Base-by-base conservation (phyloP, 2,888 invertebrate species). In the Torymus auratus region DNA sequence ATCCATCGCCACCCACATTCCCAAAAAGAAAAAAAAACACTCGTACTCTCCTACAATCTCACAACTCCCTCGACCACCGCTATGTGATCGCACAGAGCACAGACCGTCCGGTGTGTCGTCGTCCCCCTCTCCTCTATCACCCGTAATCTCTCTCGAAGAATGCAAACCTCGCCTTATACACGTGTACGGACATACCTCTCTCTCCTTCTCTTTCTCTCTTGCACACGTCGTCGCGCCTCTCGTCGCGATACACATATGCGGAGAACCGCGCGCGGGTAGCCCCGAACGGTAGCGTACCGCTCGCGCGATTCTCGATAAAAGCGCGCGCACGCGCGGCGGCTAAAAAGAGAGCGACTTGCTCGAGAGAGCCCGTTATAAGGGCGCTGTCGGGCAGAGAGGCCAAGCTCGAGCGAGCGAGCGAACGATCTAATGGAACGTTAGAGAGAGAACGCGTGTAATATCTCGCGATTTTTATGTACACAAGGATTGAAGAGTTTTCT, bases 401-500 rank as follows among this genome's bases (percentile, higher is more conserved):
- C 28, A 7, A 28, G 28, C 2, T 2, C 23, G 61, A 71, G 13
- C 55, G 28, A 28, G 17, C 55, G 60, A 28, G 7, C 41, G 41
- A 41, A 5, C 13, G 58, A 60, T 76, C n/a, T 55, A 58, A 69
- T 69, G 28, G 71, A 78, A 78, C 71, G 71, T 78, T 71, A 71
- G 70, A 77, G 64, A 62, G 20, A 3, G 20, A 53, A 15, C 17
- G 53, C 53, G 15, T 28, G 53, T 55, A 55, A 23, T 61, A 28
- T 58, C 15, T 41, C 7, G 1, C 7, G 7, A 41, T 41, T 41
- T 41, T 41, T 41, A 41, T 28, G 28, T 28, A 28, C 5, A 28
- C 5, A 28, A 0, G 5, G 3, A 28, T 3, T 2, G 5, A 28
- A 28, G 28, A 28, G 28, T 28, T 28, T 28, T 2, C 28, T 28